phyloP scores from a whole-genome alignment of 35 echinoderm and acorn worm species.

The Apostichopus japonicus region DNA sequence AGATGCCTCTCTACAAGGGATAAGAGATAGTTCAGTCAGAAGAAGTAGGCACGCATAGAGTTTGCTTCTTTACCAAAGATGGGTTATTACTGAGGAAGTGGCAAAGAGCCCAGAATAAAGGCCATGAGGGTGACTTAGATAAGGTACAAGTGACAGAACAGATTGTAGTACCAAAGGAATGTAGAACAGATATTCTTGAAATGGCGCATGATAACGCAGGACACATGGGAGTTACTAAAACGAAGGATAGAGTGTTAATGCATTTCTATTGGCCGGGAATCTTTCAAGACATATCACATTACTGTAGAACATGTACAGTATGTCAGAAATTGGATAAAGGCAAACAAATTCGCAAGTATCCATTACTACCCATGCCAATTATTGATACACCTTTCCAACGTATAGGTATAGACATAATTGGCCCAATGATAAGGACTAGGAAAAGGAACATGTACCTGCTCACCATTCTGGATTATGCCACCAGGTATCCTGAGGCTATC shows the following conservation, averaged over 20 bases:
- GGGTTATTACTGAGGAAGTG: neutral
- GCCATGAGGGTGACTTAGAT: neutral
- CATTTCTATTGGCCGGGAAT: neutral
- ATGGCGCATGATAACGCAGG: neutral
- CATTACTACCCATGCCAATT: neutral
- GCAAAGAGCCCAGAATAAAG: neutral
- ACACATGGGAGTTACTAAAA: neutral
- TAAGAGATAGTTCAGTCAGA: neutral
- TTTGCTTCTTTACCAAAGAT: neutral
- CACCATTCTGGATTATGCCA: conserved; percentile 16
- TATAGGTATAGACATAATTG: conserved; percentile 32
- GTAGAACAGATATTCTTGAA: neutral
- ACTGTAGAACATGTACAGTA: neutral
- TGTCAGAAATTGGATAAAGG: neutral
- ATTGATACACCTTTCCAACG: neutral
- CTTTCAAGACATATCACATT: neutral
- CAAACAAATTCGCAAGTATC: neutral
- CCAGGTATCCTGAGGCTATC: conserved; percentile 47
- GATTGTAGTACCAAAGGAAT: neutral
- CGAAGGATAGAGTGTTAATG: neutral
- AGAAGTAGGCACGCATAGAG: neutral
- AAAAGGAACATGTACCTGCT: conserved; percentile 36
- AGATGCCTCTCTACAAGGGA: neutral
- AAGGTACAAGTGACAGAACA: neutral
- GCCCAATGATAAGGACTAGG: neutral